A percentile compares a stretch with the other conserved stretches of the same genome.
phyloP scores from a whole-genome alignment of 2,888 invertebrate species.

The Phorcus lineatus region DNA sequence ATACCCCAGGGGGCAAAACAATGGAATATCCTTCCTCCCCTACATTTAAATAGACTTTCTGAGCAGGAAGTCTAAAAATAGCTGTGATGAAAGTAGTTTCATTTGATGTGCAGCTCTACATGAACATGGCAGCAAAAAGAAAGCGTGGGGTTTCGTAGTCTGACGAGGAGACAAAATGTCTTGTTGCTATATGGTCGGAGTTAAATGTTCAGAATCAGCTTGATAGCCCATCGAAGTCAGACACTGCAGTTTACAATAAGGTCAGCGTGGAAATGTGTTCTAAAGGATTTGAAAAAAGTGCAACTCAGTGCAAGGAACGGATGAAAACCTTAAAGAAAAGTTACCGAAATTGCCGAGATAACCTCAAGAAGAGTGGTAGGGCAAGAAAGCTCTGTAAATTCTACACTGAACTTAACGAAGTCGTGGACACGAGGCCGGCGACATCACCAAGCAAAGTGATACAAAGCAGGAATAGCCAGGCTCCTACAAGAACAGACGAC shows the following conservation, averaged over 20 bases:
- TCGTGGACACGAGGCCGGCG: not conserved
- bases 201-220: not conserved
- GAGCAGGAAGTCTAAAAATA: too few relatives aligned
- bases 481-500: not conserved
- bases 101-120: too few relatives aligned
- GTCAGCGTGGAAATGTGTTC: not conserved
- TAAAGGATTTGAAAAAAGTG: not conserved
- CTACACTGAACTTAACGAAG: not conserved
- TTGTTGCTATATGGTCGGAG: too few relatives aligned
- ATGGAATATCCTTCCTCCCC: too few relatives aligned
- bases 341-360: not conserved
- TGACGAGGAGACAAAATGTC: too few relatives aligned
- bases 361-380: not conserved
- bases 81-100: too few relatives aligned
- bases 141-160: too few relatives aligned
- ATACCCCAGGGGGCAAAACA: too few relatives aligned
- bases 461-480: not conserved
- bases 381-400: not conserved
- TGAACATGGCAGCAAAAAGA: too few relatives aligned
- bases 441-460: not conserved
- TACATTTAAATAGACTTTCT: too few relatives aligned
- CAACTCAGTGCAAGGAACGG: not conserved
- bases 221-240: not conserved
- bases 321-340: not conserved
- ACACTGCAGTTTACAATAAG: not conserved